Conservation (phyloP, 2,888 invertebrate species). For the Mesodorylaimus sp. region DNA sequence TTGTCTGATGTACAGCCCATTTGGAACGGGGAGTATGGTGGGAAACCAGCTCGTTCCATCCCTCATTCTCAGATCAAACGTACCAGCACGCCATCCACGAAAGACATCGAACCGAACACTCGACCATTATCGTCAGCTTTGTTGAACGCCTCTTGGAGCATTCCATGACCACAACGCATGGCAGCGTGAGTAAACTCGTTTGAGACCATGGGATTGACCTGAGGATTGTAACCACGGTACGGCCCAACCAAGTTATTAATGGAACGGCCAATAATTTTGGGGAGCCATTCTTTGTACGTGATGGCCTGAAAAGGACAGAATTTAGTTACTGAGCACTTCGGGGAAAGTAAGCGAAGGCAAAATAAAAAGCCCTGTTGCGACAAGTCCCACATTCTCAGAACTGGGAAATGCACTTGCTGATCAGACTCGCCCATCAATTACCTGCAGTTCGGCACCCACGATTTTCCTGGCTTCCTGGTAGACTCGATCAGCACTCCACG, state of each 20-base stretch:
- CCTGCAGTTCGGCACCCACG: slow-evolving; percentile 52
- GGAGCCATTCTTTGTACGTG: slow-evolving; percentile 77
- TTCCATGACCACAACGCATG: slow-evolving; percentile 73
- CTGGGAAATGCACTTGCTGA: too few relatives aligned
- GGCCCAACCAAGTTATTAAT: slow-evolving; percentile 52
- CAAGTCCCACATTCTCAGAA: too few relatives aligned
- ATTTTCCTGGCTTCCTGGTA: slow-evolving; percentile 44
- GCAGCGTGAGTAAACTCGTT: slow-evolving; percentile 96
- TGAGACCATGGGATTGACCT: slow-evolving; percentile 62
- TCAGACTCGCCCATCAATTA: too few relatives aligned
- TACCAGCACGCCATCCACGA: slow-evolving; percentile 92
- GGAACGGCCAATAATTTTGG: slow-evolving; percentile 55
- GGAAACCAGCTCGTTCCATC: too few relatives aligned
- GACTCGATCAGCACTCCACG: slow-evolving; percentile 73
- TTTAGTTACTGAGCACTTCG: too few relatives aligned
- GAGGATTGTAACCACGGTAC: slow-evolving; percentile 63
- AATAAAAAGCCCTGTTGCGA: too few relatives aligned
- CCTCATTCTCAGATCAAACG: too few relatives aligned
- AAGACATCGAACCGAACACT: slow-evolving; percentile 62
- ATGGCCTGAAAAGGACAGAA: slow-evolving; percentile 69
- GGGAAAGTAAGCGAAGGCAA: too few relatives aligned
- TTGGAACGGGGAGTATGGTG: too few relatives aligned
- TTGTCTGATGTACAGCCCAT: too few relatives aligned
- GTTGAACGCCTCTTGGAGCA: slow-evolving; percentile 77
- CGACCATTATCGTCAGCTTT: slow-evolving; percentile 61